Base-by-base conservation (phyloP, 2,113 vertebrate species). In the Aspiorhynchus laticeps region DNA sequence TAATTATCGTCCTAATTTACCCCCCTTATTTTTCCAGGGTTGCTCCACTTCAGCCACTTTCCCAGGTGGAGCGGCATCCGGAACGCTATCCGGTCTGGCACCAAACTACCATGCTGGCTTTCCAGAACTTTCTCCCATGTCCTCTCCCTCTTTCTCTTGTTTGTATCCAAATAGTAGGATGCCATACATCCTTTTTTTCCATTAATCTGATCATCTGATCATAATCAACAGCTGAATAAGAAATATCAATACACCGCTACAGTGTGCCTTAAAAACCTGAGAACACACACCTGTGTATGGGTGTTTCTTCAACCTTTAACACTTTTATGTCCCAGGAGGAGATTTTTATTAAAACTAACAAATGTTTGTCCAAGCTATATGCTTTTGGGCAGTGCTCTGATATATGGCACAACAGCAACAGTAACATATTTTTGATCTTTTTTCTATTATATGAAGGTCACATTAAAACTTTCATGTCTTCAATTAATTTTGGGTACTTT, bases 1-100 rank as follows among this genome's bases (percentile, higher is more conserved):
- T 88, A 89, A 89, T 89, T 86, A 88, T 88, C 82, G 46, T 85
- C 79, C 46, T 88, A 80, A 89, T 89, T 89, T 87, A 83, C 88
- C 84, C 81, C 86, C 80, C 84, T 74, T 59, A 84, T 86, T 88
- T 89, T 88, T 78, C 81, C 74, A 75, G 83, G 41, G 67, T 87
- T 87, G 88, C 86, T 87, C 71, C 74, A 86, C 86, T 86, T 89
- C 74, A 84, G 77, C 88, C 61, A 46, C 86, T 83, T 89, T 89
- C 84, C 88, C 88, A 89, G 71, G 74, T 80, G 33, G 79, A 43
- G 77, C 59, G 74, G 69, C 51, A 61, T 75, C 85, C 88, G 86
- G 83, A 84, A 82, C 69, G 79, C 59, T 56, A 71, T 85, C 77
- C 82, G 85, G 43, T 87, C 71, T 59, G 59, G 83, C 88, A 85